Evolutionary conservation across 2,888 invertebrate genomes (phyloP), one percentile per base, ranked within the genome.

Genomic region (Zonitis immaculata): DNA sequence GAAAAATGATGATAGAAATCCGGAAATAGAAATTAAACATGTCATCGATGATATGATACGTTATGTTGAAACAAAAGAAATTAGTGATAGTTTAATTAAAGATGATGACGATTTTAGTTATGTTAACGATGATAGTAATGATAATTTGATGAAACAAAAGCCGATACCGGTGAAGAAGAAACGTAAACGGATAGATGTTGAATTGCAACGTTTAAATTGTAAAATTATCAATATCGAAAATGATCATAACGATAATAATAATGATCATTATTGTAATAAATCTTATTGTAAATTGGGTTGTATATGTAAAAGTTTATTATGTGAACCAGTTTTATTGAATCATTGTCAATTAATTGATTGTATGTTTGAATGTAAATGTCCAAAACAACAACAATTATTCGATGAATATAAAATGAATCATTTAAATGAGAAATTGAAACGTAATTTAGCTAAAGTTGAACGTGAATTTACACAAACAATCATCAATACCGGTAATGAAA

Each of bases 401-500:
- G 22, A 28, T 4, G 66, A 72, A 51, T 49, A 71, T n/a, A 68
- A 73, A 4, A 70, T 75, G 3, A 70, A 60, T 57, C 66, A 71
- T 47, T 67, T 83, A 47, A 78, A 82, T 57, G 77, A 77, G 60
- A 76, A 79, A 66, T 77, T 78, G 0, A 80, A 79, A 63, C 75
- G 71, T 42, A 79, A 81, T 52, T 73, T 88, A 55, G 82, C 87
- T 0, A 85, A 82, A 70, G 63, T 84, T 65, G 87, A 88, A 70
- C 80, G 83, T 69, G 86, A 87, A 66, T 88, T 88, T 72, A 85
- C 84, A 12, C 85, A 87, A 63, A 88, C 88, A 4, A 80, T 88
- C 20, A 82, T 88, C 49, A 74, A 84, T 39, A 81, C 83, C 8
- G 82, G 82, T 22, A 80, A 85, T 64, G 82, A 84, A 71, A 84